phyloP scores from a whole-genome alignment of 2,888 invertebrate species.

The Clostera curtula region DNA sequence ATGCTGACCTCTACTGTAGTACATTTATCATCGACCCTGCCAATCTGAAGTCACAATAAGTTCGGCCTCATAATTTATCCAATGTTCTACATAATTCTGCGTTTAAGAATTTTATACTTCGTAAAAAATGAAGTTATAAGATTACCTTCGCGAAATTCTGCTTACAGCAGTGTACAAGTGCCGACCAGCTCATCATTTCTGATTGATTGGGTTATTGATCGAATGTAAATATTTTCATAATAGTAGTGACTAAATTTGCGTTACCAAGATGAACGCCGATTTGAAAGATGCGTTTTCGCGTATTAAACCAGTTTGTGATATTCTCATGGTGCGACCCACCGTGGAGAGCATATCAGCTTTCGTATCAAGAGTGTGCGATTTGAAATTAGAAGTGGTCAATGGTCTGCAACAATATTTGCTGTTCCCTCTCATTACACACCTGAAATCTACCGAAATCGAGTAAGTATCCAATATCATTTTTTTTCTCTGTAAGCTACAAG shows the following conservation, averaged over 20 bases:
- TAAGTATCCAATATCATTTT: slow-evolving; percentile 25
- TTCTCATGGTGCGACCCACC: slow-evolving; percentile 61
- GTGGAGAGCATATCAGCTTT: slow-evolving; percentile 46
- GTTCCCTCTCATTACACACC: slow-evolving; percentile 63
- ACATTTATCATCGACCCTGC: too few species aligned
- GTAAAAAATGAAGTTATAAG: too few species aligned
- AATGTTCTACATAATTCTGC: too few species aligned
- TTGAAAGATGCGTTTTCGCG: slow-evolving; percentile 47
- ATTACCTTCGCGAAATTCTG: too few species aligned
- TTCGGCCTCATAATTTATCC: too few species aligned
- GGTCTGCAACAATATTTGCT: slow-evolving; percentile 71
- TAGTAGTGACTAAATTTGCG: slow-evolving; percentile 1
- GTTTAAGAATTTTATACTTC: too few species aligned
- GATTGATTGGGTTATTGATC: too few species aligned
- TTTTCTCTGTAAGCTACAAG: background rate
- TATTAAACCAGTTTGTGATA: slow-evolving; percentile 72
- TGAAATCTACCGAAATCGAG: slow-evolving; percentile 46
- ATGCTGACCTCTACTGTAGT: too few species aligned
- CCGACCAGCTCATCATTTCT: too few species aligned
- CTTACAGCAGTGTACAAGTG: too few species aligned
- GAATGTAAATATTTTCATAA: background rate
- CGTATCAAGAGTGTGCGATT: slow-evolving; percentile 32
- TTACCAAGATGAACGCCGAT: slow-evolving; percentile 43
- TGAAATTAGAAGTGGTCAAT: slow-evolving; percentile 56
- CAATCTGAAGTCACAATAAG: too few species aligned